Conservation (phyloP, 2,113 vertebrate species). For the Cardinalis cardinalis region DNA sequence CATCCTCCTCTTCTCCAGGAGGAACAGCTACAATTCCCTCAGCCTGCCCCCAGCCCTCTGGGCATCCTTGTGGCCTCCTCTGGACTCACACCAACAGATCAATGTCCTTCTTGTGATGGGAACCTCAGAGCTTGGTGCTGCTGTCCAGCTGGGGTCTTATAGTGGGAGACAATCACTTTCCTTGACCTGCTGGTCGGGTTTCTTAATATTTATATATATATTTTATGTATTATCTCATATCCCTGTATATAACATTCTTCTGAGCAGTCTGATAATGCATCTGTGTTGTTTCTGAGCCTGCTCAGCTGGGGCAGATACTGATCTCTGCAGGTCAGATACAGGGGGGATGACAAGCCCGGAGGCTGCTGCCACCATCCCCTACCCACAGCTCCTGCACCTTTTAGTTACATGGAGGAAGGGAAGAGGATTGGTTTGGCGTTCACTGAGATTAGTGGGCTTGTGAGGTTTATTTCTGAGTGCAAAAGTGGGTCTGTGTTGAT, state of each 20-base stretch:
- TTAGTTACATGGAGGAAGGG: fast-evolving
- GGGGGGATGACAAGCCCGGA: fast-evolving
- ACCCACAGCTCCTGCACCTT: fast-evolving
- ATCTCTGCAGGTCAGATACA: neutral
- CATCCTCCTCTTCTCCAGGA: neutral
- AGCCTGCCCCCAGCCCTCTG: neutral
- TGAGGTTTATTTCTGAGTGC: neutral
- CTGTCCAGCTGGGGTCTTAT: fast-evolving
- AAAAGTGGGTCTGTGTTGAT: neutral
- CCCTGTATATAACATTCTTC: neutral
- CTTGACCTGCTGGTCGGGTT: neutral
- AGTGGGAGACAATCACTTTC: neutral
- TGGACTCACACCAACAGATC: neutral
- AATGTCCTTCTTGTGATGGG: neutral
- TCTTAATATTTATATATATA: neutral
- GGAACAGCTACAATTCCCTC: too few species aligned
- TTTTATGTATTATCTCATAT: neutral
- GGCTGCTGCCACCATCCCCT: too few species aligned
- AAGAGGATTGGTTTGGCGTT: neutral
- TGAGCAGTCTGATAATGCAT: neutral
- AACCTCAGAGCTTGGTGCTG: neutral
- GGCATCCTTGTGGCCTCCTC: too few species aligned
- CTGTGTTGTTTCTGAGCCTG: neutral
- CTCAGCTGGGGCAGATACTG: neutral
- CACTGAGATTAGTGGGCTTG: neutral